Base-by-base conservation (phyloP, 2,888 invertebrate genomes). In the Globia sparganii region DNA sequence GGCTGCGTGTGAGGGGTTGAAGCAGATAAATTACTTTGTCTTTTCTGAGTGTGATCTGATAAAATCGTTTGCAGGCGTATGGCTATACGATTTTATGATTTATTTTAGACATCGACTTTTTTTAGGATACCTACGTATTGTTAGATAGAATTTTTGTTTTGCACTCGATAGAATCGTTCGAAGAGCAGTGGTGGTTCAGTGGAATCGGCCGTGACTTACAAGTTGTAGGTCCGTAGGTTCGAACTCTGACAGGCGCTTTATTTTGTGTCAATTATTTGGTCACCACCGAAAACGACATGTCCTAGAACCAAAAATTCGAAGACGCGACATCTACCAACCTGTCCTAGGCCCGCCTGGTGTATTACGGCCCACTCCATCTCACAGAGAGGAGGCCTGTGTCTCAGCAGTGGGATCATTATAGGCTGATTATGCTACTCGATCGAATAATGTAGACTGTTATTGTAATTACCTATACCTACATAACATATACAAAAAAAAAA, bases 21-120 rank as follows among this genome's bases (percentile, higher is more conserved):
- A 49, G 65, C 67, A 53, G 68, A 59, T 75, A 75, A 62, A 64
- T 75, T 56, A 73, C 62, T 68, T 83, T 58, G 56, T 68, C 65
- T 68, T 71, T 58, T 68, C 64, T 82, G 62, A 59, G 64, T 49
- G 2, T 72, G 43, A 46, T 76, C n/a, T n/a, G 61, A 61, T 68
- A 37, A 15, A 75, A 31, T n/a, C 59, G 53, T 31, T 58, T 31
- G 59, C 34, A 34, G 2, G 15, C 11, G 3, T 13, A 58, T 28
- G 13, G 31, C 18, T 68, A 15, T 18, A 21, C 34, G 9, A 46
- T 78, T 40, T 66, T 56, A 13, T 65, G 6, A 65, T 40, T 49
- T 43, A 62, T 58, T 53, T n/a, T 34, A 5, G 25, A 8, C 25
- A 31, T 25, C 0, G 21, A 56, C 1, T n/a, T 9, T 56, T 25